phyloP scores from a whole-genome alignment of 2,888 invertebrate species.

The Ornithoptera alexandrae region DNA sequence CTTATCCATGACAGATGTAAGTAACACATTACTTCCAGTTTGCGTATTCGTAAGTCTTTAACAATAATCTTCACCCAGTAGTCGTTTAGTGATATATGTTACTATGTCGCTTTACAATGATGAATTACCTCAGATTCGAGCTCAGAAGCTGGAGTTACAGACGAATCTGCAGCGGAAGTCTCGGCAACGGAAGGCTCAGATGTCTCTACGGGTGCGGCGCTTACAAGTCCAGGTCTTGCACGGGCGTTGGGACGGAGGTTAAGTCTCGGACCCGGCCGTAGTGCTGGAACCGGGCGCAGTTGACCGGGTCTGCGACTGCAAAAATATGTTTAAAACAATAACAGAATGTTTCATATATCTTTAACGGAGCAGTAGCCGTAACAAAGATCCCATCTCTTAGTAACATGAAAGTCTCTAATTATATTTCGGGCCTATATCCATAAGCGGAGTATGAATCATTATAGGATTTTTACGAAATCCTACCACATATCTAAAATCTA shows the following conservation, averaged over 20 bases:
- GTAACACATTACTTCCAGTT: background rate
- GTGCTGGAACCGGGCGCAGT: slow-evolving; percentile 65
- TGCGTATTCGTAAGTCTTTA: background rate
- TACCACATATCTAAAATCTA: too few relatives aligned
- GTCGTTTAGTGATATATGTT: background rate
- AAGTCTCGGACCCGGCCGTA: slow-evolving; percentile 84
- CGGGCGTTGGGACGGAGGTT: slow-evolving; percentile 73
- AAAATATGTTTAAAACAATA: background rate
- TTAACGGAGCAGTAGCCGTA: background rate
- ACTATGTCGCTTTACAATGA: background rate
- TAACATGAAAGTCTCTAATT: too few relatives aligned
- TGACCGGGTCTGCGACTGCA: slow-evolving; percentile 61
- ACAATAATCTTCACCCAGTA: background rate
- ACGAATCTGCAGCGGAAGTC: slow-evolving; percentile 59
- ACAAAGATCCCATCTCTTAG: too few relatives aligned
- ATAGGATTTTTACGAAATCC: too few relatives aligned
- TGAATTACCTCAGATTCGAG: slow-evolving; percentile 59
- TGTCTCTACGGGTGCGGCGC: slow-evolving; percentile 67
- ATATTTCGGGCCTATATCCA: too few relatives aligned
- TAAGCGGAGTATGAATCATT: too few relatives aligned
- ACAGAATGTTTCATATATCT: background rate
- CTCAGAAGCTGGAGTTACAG: slow-evolving; percentile 54
- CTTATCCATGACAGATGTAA: background rate
- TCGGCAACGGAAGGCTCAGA: slow-evolving; percentile 71
- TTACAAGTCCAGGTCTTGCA: slow-evolving; percentile 67